Evolutionary conservation across 2,113 vertebrate genomes (phyloP).

Genomic region (Montifringilla adamsi): DNA sequence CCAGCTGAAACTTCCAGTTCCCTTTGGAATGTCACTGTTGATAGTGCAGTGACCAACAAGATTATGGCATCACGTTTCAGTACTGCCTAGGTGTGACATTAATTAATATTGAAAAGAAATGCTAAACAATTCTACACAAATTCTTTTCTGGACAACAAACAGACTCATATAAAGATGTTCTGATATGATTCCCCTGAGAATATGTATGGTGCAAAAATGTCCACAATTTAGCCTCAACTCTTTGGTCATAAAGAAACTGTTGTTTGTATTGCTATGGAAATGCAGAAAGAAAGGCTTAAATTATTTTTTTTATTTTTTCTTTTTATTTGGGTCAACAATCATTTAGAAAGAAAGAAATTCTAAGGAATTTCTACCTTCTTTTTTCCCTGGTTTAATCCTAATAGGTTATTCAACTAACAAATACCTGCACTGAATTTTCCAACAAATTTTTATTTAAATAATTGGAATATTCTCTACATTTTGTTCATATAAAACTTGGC

Average conservation of each 20-base stretch:
- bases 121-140: neutral
- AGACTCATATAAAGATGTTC: neutral
- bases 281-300: neutral
- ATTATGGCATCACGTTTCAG: neutral
- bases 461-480: neutral
- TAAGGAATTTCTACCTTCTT: neutral
- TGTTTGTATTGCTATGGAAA: neutral
- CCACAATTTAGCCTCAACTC: neutral
- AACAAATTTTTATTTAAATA: neutral
- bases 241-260: neutral
- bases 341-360: neutral
- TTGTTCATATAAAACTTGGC: neutral
- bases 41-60: neutral
- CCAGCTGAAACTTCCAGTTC: neutral
- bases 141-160: neutral
- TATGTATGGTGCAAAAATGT: neutral
- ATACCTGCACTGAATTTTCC: neutral
- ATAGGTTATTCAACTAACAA: neutral
- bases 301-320: neutral
- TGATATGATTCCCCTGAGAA: neutral
- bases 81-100: neutral
- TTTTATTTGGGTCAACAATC: neutral
- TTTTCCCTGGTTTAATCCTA: neutral
- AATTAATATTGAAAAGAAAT: neutral
- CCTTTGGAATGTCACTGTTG: neutral